Base-by-base conservation (phyloP, 2,797 vertebrate species). In the Tiaroga cobitis region DNA sequence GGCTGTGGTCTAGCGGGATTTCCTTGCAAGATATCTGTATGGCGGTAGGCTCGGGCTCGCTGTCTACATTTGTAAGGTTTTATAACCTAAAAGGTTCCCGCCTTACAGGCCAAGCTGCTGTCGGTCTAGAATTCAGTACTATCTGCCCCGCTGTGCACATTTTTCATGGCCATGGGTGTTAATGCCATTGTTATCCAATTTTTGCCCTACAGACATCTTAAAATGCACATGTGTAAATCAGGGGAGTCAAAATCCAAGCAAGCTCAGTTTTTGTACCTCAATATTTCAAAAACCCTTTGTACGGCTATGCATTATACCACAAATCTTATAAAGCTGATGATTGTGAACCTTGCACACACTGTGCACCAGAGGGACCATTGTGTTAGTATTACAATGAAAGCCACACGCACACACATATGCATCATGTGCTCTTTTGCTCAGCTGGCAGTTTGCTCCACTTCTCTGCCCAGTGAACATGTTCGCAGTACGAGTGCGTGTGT, bases 351-450 rank as follows among this genome's bases (percentile, higher is more conserved):
- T 73, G 68, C 84, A 85, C 61, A 84, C 85, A 81, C 26, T 87
- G 76, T 67, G 78, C 81, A 83, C 88, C 87, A 85, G 82, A 86
- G 83, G 89, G 88, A 91, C 90, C 89, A 65, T 68, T 69, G 70
- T 81, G 46, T 86, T 83, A 82, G 84, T 78, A 77, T 77, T 32
- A 83, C 80, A 87, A 87, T 85, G 70, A 88, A 82, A 86, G 24
- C 29, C 83, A 63, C 54, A 67, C 74, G 56, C 34, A 46, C 65
- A 76, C 59, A 56, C 49, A 79, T 7, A 63, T 59, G 39, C 80
- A 79, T 85, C 76, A 29, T 80, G 69, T 88, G 61, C 86, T 88
- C 34, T 86, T 72, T 41, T 80, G 73, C 82, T 82, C 88, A 86
- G 37, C 82, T 88, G 85, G 85, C 83, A 83, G 83, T 77, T 86